These are phyloP conservation scores for Cuculus canorus DNA, from an alignment of 2,797 vertebrate species.

Conservation along the genomic window DNA sequence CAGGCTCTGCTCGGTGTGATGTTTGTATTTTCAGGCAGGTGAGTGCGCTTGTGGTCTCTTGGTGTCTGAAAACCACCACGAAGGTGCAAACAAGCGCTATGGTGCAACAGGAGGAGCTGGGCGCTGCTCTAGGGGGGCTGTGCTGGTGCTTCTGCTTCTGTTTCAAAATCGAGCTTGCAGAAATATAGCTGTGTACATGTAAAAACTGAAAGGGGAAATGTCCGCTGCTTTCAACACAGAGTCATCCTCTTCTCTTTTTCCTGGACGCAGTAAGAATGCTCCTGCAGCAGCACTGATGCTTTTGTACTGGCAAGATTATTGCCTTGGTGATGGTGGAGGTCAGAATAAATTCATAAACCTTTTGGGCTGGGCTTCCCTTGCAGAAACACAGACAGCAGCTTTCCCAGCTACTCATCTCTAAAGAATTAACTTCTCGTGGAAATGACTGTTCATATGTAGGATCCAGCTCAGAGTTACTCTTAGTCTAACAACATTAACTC, in stretches of 20 bases:
- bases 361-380: neutral
- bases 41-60: too few relatives aligned
- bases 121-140: neutral
- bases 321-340: neutral
- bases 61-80: neutral
- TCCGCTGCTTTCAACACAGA: neutral
- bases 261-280: accelerated
- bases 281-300: accelerated
- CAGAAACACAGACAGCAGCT: neutral
- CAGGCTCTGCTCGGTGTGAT: neutral
- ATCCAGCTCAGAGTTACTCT: neutral
- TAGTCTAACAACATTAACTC: accelerated
- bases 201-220: neutral
- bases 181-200: accelerated
- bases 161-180: neutral
- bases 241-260: neutral
- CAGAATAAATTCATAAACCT: neutral
- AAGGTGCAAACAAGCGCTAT: accelerated
- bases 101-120: neutral
- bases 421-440: neutral
- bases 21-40: neutral
- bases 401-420: neutral
- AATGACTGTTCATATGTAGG: neutral
- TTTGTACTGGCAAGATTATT: neutral
- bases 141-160: neutral